Percentiles rank a stretch among this genome's conserved stretches.
Evolutionary conservation across 1,140 invertebrate genomes (phyloP).

Genomic region (Venustaconcha ellipsiformis): DNA sequence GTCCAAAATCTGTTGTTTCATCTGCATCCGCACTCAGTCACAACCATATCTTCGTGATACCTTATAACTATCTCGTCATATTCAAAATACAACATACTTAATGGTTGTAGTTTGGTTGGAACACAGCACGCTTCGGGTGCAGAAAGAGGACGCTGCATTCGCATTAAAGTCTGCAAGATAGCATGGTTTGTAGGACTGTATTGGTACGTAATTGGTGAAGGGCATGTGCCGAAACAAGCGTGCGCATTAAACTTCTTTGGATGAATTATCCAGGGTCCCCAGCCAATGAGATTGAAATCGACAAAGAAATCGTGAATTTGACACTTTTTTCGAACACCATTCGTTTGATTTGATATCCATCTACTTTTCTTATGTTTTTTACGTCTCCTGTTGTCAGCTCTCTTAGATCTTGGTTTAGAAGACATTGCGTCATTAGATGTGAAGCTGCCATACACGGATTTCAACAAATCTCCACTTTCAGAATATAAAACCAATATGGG

Average conservation of each 20-base stretch:
- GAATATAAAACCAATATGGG: conserved; percentile 53
- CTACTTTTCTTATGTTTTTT: conserved; percentile 22
- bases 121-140: conserved; percentile 66
- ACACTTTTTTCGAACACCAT: conserved; percentile 34
- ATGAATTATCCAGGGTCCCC: conserved; percentile 99
- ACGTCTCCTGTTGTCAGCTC: conserved; percentile 4
- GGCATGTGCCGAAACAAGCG: conserved; percentile 93
- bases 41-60: conserved; percentile 56
- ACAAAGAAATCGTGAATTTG: conserved; percentile 79
- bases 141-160: conserved; percentile 66
- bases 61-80: conserved; percentile 60
- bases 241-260: conserved; percentile 94
- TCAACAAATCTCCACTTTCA: conserved; percentile 45
- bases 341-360: conserved; percentile 11
- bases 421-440: conserved; percentile 25
- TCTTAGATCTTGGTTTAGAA: neutral
- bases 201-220: conserved; percentile 58
- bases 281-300: conserved; percentile 94
- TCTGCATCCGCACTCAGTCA: conserved; percentile 54
- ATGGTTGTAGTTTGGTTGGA: conserved; percentile 60
- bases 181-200: conserved; percentile 91
- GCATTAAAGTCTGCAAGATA: conserved; percentile 95
- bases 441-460: conserved; percentile 44
- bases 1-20: conserved; percentile 12
- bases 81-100: conserved; percentile 69